Evolutionary conservation across 1,140 invertebrate genomes (phyloP).

Genomic region (Dreissena rostriformis): DNA sequence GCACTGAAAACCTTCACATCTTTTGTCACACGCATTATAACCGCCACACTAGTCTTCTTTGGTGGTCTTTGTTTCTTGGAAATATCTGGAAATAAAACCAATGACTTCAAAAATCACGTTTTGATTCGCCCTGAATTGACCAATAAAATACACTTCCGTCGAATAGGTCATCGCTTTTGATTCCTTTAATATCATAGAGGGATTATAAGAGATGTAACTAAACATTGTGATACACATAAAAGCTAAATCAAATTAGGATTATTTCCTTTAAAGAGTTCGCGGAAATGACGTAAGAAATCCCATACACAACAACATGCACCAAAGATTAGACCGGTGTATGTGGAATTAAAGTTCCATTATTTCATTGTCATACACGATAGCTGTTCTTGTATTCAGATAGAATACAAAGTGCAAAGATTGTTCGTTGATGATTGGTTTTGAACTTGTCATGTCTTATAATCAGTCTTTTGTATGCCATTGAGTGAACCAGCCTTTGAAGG

Average conservation of each 20-base stretch:
- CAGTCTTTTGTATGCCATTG: too few relatives aligned
- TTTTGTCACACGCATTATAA: too few relatives aligned
- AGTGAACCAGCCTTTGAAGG: too few relatives aligned
- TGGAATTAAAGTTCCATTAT: too few relatives aligned
- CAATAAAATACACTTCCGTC: conserved; percentile 50
- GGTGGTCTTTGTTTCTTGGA: conserved; percentile 24
- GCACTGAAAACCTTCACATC: too few relatives aligned
- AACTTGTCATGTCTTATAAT: too few relatives aligned
- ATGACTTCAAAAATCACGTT: conserved; percentile 16
- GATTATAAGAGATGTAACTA: conserved; percentile 30
- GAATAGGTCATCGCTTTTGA: conserved; percentile 26
- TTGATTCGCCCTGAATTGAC: conserved; percentile 38
- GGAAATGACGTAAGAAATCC: conserved; percentile 16
- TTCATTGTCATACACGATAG: too few relatives aligned
- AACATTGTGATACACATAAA: conserved; percentile 43
- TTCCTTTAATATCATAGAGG: conserved; percentile 16
- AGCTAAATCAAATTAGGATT: conserved; percentile 8
- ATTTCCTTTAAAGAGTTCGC: conserved; percentile 10
- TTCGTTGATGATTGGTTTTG: too few relatives aligned
- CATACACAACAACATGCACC: too few relatives aligned
- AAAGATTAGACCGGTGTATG: too few relatives aligned
- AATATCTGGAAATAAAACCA: conserved; percentile 35
- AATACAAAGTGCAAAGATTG: too few relatives aligned
- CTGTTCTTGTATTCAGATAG: too few relatives aligned
- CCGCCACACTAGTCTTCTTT: neutral